Evolutionary conservation across 2,113 vertebrate genomes (phyloP).

Genomic region (Scartelaos histophorus): DNA sequence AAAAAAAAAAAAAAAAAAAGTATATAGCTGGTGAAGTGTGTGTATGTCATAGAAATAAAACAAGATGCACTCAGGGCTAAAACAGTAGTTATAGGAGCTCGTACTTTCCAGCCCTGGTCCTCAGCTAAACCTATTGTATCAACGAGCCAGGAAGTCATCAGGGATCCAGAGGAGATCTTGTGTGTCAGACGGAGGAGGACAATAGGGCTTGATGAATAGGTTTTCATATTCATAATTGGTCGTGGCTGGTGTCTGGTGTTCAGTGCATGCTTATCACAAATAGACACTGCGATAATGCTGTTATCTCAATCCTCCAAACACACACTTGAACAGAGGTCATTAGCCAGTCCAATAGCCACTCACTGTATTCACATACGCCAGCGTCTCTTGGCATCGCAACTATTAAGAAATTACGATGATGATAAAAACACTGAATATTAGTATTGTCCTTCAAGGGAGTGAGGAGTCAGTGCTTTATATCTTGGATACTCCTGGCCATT

Average conservation of each 20-base stretch:
- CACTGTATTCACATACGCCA: conserved; percentile 32
- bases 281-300: conserved; percentile 67
- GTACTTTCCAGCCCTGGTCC: conserved; percentile 50
- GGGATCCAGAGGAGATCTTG: conserved; percentile 66
- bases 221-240: conserved; percentile 70
- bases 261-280: conserved; percentile 66
- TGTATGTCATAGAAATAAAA: conserved; percentile 34
- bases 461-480: not conserved
- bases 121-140: conserved; percentile 56
- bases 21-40: conserved; percentile 5
- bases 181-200: conserved; percentile 62
- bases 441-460: conserved; percentile 36
- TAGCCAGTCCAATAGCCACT: conserved; percentile 60
- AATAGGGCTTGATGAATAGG: conserved; percentile 60
- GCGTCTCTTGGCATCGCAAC: conserved; percentile 46
- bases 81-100: conserved; percentile 37
- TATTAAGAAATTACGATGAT: conserved; percentile 67
- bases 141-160: conserved; percentile 67
- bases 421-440: conserved; percentile 59
- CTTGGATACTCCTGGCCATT: no score
- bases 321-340: conserved; percentile 69
- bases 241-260: conserved; percentile 58
- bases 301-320: conserved; percentile 71
- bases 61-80: conserved; percentile 10
- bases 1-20: no score